phyloP scores from a whole-genome alignment of 2,888 invertebrate genomes.

The Drosophila hamatofila region DNA sequence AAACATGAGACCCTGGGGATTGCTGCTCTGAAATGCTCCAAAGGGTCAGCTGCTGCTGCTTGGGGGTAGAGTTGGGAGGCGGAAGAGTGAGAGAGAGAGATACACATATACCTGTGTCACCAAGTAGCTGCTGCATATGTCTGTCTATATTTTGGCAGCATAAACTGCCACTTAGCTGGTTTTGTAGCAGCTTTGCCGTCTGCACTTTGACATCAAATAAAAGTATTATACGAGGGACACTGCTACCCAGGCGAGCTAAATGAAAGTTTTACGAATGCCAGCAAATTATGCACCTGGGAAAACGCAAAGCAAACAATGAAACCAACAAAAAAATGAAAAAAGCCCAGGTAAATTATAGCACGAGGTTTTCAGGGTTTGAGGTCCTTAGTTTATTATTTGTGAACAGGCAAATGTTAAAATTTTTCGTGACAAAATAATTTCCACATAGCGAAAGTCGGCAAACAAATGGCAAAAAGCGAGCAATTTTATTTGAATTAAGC shows the following conservation, averaged over 20 bases:
- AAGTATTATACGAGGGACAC: conserved; percentile 13
- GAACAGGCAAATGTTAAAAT: conserved; percentile 34
- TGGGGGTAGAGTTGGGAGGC: neutral
- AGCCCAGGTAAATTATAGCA: conserved; percentile 52
- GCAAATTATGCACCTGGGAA: conserved; percentile 71
- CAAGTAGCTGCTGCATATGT: conserved; percentile 39
- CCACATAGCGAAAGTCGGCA: conserved; percentile 10
- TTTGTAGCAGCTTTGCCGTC: conserved; percentile 9
- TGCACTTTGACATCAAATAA: conserved; percentile 38
- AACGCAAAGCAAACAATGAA: conserved; percentile 25
- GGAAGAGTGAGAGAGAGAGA: neutral
- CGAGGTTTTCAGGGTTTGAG: conserved; percentile 6
- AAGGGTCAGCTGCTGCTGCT: conserved; percentile 27
- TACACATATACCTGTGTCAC: conserved; percentile 8
- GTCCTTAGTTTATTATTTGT: conserved; percentile 43
- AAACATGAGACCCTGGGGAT: conserved; percentile 41
- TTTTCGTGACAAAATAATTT: conserved; percentile 58
- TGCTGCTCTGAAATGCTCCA: conserved; percentile 31
- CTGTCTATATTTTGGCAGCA: conserved; percentile 44
- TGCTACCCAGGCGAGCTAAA: conserved; percentile 18
- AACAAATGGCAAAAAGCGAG: conserved; percentile 44
- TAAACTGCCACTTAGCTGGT: conserved; percentile 48
- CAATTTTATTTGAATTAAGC: conserved; percentile 66
- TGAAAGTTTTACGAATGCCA: conserved; percentile 41
- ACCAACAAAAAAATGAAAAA: neutral